A percentile compares a stretch with the other conserved stretches of the same genome.
Evolutionary conservation across 1,140 invertebrate genomes (phyloP).

Genomic region (Platyscapa corneri): DNA sequence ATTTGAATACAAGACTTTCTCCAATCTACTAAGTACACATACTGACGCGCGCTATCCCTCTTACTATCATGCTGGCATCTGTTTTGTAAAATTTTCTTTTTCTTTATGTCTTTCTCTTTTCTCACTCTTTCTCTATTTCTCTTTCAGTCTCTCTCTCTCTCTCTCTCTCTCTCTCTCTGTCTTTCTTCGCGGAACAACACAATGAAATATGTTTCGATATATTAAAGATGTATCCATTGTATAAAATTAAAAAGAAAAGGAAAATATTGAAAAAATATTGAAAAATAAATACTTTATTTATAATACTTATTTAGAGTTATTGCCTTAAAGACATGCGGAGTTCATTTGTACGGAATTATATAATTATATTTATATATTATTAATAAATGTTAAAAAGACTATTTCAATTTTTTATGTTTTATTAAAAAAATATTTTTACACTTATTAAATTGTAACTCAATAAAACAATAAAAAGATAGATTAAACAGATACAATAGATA

Average conservation of each 20-base stretch:
- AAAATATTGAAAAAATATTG: not conserved
- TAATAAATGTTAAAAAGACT: no score
- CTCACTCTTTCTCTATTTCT: not conserved
- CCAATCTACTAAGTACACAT: constrained; percentile 30
- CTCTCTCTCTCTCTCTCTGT: not conserved
- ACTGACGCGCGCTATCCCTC: constrained; percentile 27
- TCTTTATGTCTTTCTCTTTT: not conserved
- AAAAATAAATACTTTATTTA: not conserved
- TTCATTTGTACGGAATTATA: not conserved
- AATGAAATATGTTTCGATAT: not conserved
- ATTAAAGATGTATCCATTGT: not conserved
- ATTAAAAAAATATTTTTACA: no score
- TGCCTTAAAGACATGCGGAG: not conserved
- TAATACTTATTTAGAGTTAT: not conserved
- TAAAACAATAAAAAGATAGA: no score
- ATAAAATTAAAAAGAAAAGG: not conserved
- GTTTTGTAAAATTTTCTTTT: constrained; percentile 34
- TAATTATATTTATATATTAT: not conserved
- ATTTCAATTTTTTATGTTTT: no score
- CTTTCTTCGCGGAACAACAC: not conserved
- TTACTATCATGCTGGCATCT: constrained; percentile 22
- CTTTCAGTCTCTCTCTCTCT: no score
- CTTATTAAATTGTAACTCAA: no score
- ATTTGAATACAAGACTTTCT: constrained; percentile 69
- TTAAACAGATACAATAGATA: no score